Conservation (phyloP, 2,888 invertebrate genomes). For the Drosophila atripex region DNA sequence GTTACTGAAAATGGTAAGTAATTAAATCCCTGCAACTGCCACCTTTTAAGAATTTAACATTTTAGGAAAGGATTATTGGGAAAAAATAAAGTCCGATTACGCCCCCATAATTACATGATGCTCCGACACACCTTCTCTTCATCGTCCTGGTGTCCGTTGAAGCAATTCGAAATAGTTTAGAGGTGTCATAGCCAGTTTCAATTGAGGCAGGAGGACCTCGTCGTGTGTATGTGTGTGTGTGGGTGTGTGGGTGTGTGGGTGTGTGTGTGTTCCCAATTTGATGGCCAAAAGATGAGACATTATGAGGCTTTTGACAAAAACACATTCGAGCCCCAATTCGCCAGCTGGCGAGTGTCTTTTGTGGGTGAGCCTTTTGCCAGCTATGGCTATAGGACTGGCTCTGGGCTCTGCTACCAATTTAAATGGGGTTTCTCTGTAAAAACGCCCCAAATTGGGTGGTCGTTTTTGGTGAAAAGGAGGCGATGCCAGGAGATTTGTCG, state of each 20-base stretch:
- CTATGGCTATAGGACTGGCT: not conserved
- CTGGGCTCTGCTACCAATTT: slow-evolving; percentile 31
- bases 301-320: slow-evolving; percentile 43
- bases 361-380: not conserved
- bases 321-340: slow-evolving; percentile 37
- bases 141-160: not conserved
- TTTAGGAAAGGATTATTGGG: not conserved
- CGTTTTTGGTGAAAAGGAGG: slow-evolving; percentile 22
- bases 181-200: slow-evolving; percentile 20
- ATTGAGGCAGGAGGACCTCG: slow-evolving; percentile 6
- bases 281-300: slow-evolving; percentile 48
- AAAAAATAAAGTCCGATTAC: not conserved
- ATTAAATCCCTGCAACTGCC: too few species aligned
- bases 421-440: slow-evolving; percentile 33
- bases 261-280: slow-evolving; percentile 16
- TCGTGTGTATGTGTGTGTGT: not conserved
- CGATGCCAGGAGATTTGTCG: slow-evolving; percentile 33
- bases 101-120: slow-evolving; percentile 18
- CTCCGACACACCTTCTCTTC: not conserved
- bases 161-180: slow-evolving; percentile 32
- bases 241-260: not conserved
- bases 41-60: not conserved
- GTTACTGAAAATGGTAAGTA: too few species aligned
- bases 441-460: slow-evolving; percentile 31
- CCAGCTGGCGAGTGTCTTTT: slow-evolving; percentile 27